Percentiles rank a stretch among this genome's conserved stretches.
These are phyloP conservation scores for Eupsilia transversa DNA, from an alignment of 2,888 invertebrate species.

Conservation along the genomic window DNA sequence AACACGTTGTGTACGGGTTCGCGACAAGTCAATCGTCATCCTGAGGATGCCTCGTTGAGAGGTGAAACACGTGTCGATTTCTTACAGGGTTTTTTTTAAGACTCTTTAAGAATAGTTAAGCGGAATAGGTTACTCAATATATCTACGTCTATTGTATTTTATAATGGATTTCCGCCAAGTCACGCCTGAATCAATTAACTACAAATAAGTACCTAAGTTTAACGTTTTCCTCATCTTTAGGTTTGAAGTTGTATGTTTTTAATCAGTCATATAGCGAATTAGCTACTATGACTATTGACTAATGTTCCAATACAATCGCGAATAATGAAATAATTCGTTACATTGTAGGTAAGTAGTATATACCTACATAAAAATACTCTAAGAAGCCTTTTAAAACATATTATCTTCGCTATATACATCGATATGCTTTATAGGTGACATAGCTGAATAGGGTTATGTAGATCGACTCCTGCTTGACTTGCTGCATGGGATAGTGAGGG, in stretches of 20 bases:
- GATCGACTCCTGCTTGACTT: not conserved
- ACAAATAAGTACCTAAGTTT: not conserved
- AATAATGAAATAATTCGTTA: not conserved
- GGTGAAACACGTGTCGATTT: too few relatives aligned
- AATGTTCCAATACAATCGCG: not conserved
- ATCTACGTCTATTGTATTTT: too few relatives aligned
- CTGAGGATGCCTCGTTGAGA: too few relatives aligned
- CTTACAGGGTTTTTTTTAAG: too few relatives aligned
- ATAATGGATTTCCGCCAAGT: too few relatives aligned
- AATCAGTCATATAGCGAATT: conserved; percentile 13
- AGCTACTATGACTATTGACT: conserved; percentile 21
- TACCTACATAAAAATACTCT: too few relatives aligned
- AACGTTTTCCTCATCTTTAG: not conserved
- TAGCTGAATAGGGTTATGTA: not conserved
- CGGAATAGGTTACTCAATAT: too few relatives aligned
- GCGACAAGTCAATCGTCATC: too few relatives aligned
- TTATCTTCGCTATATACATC: not conserved
- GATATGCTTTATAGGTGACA: not conserved
- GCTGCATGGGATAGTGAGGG: too few relatives aligned
- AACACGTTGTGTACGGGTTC: too few relatives aligned
- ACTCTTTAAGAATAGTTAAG: too few relatives aligned
- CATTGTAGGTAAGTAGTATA: not conserved
- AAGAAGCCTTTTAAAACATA: not conserved
- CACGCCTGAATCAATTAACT: too few relatives aligned
- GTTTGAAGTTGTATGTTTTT: not conserved